Percentiles rank a stretch among this genome's conserved stretches.
These are phyloP conservation scores for Geococcyx californianus DNA, from an alignment of 2,113 vertebrate genomes.

Conservation along the genomic window DNA sequence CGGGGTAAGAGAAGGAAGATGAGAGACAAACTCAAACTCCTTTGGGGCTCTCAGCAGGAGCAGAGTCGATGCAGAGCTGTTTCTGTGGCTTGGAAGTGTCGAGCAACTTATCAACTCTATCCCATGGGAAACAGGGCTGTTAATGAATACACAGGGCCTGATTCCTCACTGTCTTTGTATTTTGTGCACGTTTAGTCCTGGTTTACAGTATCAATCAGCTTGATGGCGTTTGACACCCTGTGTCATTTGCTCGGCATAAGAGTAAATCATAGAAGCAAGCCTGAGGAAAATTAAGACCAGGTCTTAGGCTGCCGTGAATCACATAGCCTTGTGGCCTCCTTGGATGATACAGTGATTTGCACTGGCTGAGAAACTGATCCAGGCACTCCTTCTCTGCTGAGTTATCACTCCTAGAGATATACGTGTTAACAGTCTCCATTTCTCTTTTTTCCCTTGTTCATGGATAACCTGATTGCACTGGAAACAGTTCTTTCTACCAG, in stretches of 20 bases:
- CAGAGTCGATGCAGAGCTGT: background rate
- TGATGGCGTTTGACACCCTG: background rate
- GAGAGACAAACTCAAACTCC: background rate
- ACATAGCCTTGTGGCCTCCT: background rate
- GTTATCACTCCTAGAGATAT: background rate
- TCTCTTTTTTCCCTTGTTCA: background rate
- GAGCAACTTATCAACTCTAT: background rate
- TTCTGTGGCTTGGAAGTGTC: background rate
- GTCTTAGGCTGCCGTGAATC: background rate
- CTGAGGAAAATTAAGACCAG: constrained; percentile 8
- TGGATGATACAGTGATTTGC: background rate
- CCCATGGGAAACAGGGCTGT: background rate
- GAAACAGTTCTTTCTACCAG: constrained; percentile 52
- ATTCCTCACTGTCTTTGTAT: background rate
- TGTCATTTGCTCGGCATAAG: background rate
- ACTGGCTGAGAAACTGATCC: background rate
- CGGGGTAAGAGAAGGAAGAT: background rate
- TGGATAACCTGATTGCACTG: constrained; percentile 2
- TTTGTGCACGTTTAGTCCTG: constrained; percentile 4
- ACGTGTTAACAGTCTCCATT: background rate
- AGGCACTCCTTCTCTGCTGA: background rate
- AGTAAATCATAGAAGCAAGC: constrained; percentile 8
- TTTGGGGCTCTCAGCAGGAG: background rate
- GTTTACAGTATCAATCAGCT: constrained; percentile 1
- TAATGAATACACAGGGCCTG: background rate